These are phyloP conservation scores for Anguilla japonica DNA, from an alignment of 2,113 vertebrate genomes.

Conservation along the genomic window DNA sequence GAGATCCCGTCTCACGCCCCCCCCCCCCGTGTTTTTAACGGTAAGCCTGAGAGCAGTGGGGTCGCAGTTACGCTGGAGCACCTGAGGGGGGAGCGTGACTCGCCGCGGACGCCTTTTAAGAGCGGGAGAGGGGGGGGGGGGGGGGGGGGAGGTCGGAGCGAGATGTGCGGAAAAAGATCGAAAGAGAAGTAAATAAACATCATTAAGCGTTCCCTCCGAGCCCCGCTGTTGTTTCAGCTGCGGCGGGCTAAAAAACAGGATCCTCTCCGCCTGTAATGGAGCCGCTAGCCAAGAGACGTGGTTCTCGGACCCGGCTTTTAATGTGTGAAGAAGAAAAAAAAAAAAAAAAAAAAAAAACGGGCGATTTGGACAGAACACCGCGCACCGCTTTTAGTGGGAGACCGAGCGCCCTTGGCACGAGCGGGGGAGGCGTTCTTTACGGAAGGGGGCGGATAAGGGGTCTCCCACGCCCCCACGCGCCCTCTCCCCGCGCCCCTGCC, in stretches of 20 bases:
- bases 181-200: slow-evolving; percentile 12
- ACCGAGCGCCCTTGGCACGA: neutral
- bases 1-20: neutral
- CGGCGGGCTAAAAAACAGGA: neutral
- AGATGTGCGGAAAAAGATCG: neutral
- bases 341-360: neutral
- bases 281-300: neutral
- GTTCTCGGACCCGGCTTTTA: neutral
- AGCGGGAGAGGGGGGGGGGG: neutral
- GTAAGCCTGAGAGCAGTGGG: neutral
- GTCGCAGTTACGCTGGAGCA: neutral
- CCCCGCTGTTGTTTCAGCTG: slow-evolving; percentile 14
- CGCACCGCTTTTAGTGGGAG: neutral
- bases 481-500: neutral
- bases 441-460: neutral
- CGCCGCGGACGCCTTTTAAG: neutral
- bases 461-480: neutral
- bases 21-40: neutral
- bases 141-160: neutral
- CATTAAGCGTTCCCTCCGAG: neutral
- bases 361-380: neutral
- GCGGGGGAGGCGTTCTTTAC: neutral
- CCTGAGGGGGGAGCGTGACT: neutral
- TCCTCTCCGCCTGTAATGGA: neutral
- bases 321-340: slow-evolving; percentile 8